Conservation (phyloP, 2,888 invertebrate species). For the Hartigia nigra region DNA sequence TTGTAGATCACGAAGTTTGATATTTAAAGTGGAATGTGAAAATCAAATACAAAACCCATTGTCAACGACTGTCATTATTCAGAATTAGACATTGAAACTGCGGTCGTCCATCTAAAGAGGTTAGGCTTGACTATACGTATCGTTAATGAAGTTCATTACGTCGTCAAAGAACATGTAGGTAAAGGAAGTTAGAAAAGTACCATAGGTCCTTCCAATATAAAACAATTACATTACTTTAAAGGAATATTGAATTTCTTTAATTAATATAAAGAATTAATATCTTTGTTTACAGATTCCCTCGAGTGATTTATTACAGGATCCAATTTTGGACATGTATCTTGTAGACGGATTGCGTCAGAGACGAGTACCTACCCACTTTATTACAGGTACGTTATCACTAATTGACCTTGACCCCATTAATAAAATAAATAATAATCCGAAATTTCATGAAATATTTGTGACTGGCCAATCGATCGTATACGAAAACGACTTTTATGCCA, state of each 20-base stretch:
- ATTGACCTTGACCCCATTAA: conserved; percentile 11
- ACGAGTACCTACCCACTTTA: conserved; percentile 12
- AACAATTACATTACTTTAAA: neutral
- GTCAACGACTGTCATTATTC: neutral
- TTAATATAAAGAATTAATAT: neutral
- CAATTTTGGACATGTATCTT: neutral
- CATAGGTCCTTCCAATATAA: neutral
- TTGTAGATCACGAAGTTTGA: neutral
- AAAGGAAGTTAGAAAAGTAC: neutral
- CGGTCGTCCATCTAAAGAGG: neutral
- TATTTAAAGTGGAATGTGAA: neutral
- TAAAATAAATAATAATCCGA: neutral
- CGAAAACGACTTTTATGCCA: no score
- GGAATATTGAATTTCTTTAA: neutral
- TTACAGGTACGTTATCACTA: conserved; percentile 13
- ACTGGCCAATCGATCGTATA: neutral
- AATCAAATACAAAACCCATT: neutral
- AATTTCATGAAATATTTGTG: neutral
- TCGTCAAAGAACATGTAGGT: neutral
- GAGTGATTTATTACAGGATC: neutral
- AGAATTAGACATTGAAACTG: neutral
- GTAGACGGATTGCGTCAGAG: neutral
- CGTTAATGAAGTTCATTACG: neutral
- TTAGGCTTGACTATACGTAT: neutral
- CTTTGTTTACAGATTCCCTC: neutral